These are phyloP conservation scores for Lepus americanus DNA, from an alignment of 2,113 vertebrate species.

Conservation along the genomic window DNA sequence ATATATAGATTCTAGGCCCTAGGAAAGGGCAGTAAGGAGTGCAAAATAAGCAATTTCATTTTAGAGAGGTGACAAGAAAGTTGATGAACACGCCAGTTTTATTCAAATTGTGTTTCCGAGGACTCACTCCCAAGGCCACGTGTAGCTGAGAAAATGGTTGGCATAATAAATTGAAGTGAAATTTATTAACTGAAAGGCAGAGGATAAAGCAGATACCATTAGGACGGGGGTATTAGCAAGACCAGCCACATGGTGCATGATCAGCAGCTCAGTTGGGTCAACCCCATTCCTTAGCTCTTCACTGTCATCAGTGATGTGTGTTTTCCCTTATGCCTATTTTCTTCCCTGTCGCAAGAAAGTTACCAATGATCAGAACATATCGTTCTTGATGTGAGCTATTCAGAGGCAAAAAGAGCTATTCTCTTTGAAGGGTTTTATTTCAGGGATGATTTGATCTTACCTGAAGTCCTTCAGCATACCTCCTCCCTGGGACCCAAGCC, in stretches of 20 bases:
- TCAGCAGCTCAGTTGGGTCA: not conserved
- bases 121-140: not conserved
- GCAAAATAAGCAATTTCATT: not conserved
- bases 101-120: not conserved
- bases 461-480: not conserved
- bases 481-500: not conserved
- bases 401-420: not conserved
- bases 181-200: not conserved
- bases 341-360: not conserved
- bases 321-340: not conserved
- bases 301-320: not conserved
- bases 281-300: not conserved
- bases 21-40: not conserved
- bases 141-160: not conserved
- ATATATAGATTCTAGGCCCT: not conserved
- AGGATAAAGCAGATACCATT: not conserved
- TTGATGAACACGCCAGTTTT: not conserved
- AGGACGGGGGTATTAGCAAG: not conserved
- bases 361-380: not conserved
- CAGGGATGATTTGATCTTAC: not conserved
- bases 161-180: not conserved
- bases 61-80: not conserved
- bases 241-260: not conserved
- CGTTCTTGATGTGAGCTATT: not conserved
- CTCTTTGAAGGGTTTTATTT: conserved; percentile 53